These are phyloP conservation scores for Axis porcinus DNA, from an alignment of 2,113 vertebrate species.

Conservation along the genomic window DNA sequence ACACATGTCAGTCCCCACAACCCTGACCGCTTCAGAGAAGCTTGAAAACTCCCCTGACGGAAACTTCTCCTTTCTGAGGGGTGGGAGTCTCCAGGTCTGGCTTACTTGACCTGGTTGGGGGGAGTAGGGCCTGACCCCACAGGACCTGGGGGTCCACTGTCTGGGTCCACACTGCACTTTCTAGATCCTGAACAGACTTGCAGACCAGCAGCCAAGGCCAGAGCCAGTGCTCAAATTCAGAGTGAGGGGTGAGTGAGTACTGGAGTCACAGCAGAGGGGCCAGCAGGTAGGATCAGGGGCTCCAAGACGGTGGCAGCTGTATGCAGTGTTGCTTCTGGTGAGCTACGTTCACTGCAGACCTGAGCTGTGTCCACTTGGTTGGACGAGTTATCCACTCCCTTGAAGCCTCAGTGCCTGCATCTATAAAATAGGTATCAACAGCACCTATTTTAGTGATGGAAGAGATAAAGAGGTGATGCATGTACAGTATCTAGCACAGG, in stretches of 20 bases:
- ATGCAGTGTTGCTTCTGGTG: fast-evolving
- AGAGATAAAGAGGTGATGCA: neutral
- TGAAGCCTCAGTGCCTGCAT: neutral
- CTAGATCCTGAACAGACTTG: neutral
- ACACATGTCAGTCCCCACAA: neutral
- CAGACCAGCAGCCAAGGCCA: neutral
- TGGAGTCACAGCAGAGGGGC: neutral
- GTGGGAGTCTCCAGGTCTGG: fast-evolving
- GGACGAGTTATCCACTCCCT: neutral
- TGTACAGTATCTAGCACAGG: fast-evolving
- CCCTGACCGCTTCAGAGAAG: neutral
- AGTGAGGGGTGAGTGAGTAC: neutral
- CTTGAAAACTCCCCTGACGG: neutral
- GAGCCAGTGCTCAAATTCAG: neutral
- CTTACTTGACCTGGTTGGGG: neutral
- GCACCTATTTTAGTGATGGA: neutral
- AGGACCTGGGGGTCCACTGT: neutral
- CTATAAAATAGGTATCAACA: neutral
- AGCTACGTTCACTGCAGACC: neutral
- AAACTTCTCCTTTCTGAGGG: neutral
- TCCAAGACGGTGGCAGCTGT: fast-evolving
- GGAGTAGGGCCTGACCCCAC: neutral
- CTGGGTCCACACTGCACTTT: neutral
- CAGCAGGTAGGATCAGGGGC: neutral
- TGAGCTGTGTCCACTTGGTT: neutral